Conservation (phyloP, 2,113 vertebrate genomes). For the Azemiops feae region DNA sequence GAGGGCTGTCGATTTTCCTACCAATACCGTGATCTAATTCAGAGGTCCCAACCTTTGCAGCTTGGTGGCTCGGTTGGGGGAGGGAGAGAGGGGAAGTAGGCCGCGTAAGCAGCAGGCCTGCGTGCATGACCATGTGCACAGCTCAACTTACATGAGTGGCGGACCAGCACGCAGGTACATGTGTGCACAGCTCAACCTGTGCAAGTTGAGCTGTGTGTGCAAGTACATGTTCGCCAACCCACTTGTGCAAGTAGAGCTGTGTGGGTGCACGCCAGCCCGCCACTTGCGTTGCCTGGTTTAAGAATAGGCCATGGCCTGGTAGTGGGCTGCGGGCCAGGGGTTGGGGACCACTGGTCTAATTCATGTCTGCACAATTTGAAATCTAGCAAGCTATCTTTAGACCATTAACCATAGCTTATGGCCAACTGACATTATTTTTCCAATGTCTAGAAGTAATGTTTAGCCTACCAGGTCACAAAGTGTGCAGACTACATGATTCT, state of each 20-base stretch:
- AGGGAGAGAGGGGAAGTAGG: no score
- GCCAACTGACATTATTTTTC: no score
- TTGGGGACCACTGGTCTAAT: neutral
- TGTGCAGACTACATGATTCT: no score
- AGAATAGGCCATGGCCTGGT: no score
- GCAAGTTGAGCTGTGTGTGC: neutral
- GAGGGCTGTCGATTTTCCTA: neutral
- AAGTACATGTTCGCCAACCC: neutral
- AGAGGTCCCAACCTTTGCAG: neutral
- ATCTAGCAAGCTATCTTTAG: no score
- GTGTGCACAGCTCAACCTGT: neutral
- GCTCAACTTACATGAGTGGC: neutral
- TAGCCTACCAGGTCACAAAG: no score
- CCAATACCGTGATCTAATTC: neutral
- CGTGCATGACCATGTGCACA: neutral
- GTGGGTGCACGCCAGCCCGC: neutral
- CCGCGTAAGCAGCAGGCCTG: neutral
- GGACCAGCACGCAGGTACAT: neutral
- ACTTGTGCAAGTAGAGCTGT: neutral
- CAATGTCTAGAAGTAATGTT: no score
- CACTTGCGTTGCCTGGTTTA: neutral
- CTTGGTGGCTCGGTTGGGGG: neutral
- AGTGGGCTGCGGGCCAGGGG: no score
- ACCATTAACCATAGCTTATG: no score
- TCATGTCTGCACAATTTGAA: no score